Percentiles rank a stretch among this genome's conserved stretches.
phyloP scores from a whole-genome alignment of 2,113 vertebrate species.

The Thalassoma bifasciatum region DNA sequence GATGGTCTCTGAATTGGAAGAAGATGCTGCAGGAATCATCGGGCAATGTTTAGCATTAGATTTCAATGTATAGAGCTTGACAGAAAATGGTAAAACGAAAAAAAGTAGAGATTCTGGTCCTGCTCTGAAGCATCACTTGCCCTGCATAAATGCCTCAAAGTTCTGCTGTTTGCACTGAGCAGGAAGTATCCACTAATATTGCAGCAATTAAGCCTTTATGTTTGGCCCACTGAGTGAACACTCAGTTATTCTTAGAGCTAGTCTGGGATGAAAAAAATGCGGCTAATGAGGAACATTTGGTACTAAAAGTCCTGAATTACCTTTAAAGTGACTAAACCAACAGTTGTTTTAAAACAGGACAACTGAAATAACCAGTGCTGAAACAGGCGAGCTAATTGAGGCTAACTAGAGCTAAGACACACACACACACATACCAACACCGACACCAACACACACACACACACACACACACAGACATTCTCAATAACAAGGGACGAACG shows the following conservation, averaged over 20 bases:
- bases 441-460: slow-evolving; percentile 1
- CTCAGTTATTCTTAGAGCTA: slow-evolving; percentile 1
- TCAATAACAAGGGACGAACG: no score
- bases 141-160: not conserved
- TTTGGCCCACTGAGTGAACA: not conserved
- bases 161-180: slow-evolving; percentile 7
- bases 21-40: not conserved
- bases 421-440: not conserved
- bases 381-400: not conserved
- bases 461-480: not conserved
- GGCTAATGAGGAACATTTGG: not conserved
- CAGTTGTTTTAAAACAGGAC: not conserved
- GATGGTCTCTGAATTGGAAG: not conserved
- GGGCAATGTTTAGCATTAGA: no score
- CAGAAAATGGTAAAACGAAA: no score
- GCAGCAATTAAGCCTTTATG: slow-evolving; percentile 24
- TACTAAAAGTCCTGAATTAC: not conserved
- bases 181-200: slow-evolving; percentile 9
- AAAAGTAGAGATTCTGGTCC: no score
- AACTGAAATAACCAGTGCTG: no score
- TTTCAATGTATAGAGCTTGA: no score
- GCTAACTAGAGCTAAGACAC: not conserved
- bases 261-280: slow-evolving; percentile 15
- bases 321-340: not conserved
- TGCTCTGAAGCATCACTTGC: no score